These are phyloP conservation scores for Disparrhopalites patrizii DNA, from an alignment of 2,888 invertebrate genomes.

Conservation along the genomic window DNA sequence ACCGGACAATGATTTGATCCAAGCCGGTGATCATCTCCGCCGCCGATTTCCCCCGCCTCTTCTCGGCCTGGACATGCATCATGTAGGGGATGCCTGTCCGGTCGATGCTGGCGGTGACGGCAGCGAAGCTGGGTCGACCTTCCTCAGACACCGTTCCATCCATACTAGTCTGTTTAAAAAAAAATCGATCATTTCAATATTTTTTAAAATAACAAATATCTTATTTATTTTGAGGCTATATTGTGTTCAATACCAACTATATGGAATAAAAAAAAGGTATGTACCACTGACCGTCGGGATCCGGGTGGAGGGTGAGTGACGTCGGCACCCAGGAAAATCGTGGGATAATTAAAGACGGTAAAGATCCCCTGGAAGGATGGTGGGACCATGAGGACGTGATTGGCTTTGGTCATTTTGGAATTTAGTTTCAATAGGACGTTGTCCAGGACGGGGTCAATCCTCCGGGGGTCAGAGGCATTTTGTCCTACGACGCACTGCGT, in stretches of 20 bases:
- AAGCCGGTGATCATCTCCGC: slow-evolving; percentile 39
- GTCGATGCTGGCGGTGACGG: slow-evolving; percentile 37
- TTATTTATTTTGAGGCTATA: too few species aligned
- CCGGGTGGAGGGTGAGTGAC: slow-evolving; percentile 44
- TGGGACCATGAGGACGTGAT: slow-evolving; percentile 47
- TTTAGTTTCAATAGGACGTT: slow-evolving; percentile 52
- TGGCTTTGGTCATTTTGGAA: slow-evolving; percentile 53
- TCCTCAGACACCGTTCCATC: not conserved
- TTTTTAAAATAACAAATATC: not conserved
- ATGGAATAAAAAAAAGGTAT: slow-evolving; percentile 47
- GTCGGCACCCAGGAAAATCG: slow-evolving; percentile 55
- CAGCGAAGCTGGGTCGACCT: slow-evolving; percentile 32
- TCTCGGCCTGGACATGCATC: slow-evolving; percentile 41
- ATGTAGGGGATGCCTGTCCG: slow-evolving; percentile 36
- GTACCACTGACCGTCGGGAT: slow-evolving; percentile 50
- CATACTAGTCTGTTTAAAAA: slow-evolving; percentile 31
- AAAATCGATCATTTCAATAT: not conserved
- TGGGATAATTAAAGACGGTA: slow-evolving; percentile 48
- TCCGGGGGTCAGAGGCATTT: slow-evolving; percentile 6
- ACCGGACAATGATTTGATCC: slow-evolving; percentile 39
- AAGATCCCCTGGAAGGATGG: slow-evolving; percentile 16
- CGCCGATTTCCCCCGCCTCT: slow-evolving; percentile 26
- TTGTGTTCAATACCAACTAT: too few species aligned
- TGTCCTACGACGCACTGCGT: slow-evolving; percentile 51
- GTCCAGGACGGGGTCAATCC: slow-evolving; percentile 27